A percentile compares a stretch with the other conserved stretches of the same genome.
phyloP scores from a whole-genome alignment of 2,888 invertebrate species.

The Therioaphis trifolii region DNA sequence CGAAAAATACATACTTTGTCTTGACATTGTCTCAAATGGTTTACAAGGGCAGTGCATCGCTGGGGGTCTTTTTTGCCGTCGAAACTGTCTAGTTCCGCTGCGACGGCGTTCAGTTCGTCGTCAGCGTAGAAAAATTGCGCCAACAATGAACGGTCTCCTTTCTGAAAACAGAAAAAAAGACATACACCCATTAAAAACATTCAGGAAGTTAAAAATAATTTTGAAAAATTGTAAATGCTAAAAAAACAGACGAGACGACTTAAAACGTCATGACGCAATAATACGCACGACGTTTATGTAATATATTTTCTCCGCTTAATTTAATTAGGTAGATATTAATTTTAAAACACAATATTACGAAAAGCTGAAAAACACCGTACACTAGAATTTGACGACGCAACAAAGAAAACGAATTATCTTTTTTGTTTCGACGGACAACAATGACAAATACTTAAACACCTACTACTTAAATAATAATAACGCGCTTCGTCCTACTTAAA shows the following conservation, averaged over 20 bases:
- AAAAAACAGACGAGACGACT: background rate
- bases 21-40: constrained; percentile 93
- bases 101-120: constrained; percentile 93
- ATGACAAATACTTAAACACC: background rate
- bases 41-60: constrained; percentile 93
- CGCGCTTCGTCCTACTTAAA: background rate
- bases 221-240: background rate
- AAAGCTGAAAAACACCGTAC: background rate
- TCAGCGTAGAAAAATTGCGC: constrained; percentile 99
- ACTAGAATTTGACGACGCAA: background rate
- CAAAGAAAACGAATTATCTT: constrained; percentile 1
- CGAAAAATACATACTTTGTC: constrained; percentile 70
- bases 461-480: constrained; percentile 1
- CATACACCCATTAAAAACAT: background rate
- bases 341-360: constrained; percentile 30
- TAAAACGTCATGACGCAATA: constrained; percentile 6
- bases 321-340: constrained; percentile 38
- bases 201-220: constrained; percentile 1
- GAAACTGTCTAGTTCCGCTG: constrained; percentile 97
- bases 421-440: background rate
- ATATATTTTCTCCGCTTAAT: constrained; percentile 23
- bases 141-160: constrained; percentile 90
- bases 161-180: constrained; percentile 73
- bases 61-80: constrained; percentile 99
- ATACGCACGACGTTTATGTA: constrained; percentile 28